Conservation (phyloP, 2,888 invertebrate species). For the Drosophila anomalata region DNA sequence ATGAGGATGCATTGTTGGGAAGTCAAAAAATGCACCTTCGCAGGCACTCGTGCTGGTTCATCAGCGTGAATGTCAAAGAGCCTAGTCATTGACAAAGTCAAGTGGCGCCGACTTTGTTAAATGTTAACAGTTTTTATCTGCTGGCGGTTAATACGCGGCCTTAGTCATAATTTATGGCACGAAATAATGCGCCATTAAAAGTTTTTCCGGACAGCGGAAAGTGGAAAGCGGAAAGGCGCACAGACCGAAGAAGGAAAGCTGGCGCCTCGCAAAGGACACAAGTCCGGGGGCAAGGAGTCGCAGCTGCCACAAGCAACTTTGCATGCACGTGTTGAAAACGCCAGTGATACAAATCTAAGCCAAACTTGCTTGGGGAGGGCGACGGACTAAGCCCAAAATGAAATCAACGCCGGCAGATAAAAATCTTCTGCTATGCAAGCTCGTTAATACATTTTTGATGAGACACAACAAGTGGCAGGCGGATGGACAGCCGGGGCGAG, state of each 20-base stretch:
- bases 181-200: constrained; percentile 81
- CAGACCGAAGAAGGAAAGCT: constrained; percentile 28
- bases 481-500: constrained; percentile 52
- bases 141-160: constrained; percentile 65
- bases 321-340: constrained; percentile 77
- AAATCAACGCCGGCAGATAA: constrained; percentile 79
- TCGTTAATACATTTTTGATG: constrained; percentile 83
- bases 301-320: constrained; percentile 68
- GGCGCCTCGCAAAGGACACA: constrained; percentile 42
- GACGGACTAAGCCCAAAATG: constrained; percentile 64
- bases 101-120: constrained; percentile 57
- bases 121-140: constrained; percentile 75
- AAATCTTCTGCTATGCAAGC: constrained; percentile 77
- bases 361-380: constrained; percentile 49
- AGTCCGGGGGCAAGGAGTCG: constrained; percentile 36
- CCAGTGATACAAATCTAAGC: constrained; percentile 71
- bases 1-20: neutral
- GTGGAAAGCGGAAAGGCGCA: constrained; percentile 37
- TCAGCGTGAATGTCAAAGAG: constrained; percentile 52
- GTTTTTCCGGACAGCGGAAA: constrained; percentile 52
- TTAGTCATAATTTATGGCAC: constrained; percentile 77
- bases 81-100: constrained; percentile 27
- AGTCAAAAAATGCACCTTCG: constrained; percentile 22
- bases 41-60: constrained; percentile 4
- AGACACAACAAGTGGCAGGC: constrained; percentile 77